phyloP scores from a whole-genome alignment of 1,140 invertebrate genomes.

The Hesperophylax magnus region DNA sequence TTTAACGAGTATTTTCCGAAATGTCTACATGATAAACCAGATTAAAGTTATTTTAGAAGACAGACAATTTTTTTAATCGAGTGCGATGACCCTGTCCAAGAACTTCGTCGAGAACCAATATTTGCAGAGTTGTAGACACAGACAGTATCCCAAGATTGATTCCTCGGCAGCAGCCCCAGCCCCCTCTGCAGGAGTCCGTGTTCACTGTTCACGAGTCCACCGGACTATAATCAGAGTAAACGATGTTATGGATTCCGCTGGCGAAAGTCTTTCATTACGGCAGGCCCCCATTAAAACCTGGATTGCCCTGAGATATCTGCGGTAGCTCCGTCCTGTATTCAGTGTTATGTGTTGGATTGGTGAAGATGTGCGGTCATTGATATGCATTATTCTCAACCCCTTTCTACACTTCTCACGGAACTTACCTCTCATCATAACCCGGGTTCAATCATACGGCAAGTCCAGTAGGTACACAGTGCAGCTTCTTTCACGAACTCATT shows the following conservation, averaged over 20 bases:
- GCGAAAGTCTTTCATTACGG: conserved; percentile 33
- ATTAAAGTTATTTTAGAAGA: too few species aligned
- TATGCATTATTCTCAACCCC: not conserved
- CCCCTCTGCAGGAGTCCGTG: not conserved
- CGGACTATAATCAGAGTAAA: conserved; percentile 33
- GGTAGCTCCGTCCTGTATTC: too few species aligned
- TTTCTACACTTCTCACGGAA: not conserved
- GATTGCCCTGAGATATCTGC: not conserved
- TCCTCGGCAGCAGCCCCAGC: not conserved
- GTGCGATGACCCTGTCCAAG: not conserved
- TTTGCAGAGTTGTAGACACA: conserved; percentile 20
- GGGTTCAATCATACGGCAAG: too few species aligned
- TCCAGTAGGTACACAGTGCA: too few species aligned
- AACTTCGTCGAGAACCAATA: conserved; percentile 30
- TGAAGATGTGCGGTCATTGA: conserved; percentile 1
- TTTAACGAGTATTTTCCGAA: too few species aligned
- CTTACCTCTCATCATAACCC: too few species aligned
- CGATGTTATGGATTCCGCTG: conserved; percentile 19
- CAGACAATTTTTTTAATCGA: too few species aligned
- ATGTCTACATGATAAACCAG: too few species aligned
- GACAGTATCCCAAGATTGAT: not conserved
- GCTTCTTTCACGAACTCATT: too few species aligned
- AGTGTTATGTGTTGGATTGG: too few species aligned
- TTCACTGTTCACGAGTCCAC: conserved; percentile 12
- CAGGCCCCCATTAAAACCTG: not conserved